A percentile compares a stretch with the other conserved stretches of the same genome.
These are phyloP conservation scores for Drosophila rufa DNA, from an alignment of 1,140 invertebrate genomes.

Conservation along the genomic window DNA sequence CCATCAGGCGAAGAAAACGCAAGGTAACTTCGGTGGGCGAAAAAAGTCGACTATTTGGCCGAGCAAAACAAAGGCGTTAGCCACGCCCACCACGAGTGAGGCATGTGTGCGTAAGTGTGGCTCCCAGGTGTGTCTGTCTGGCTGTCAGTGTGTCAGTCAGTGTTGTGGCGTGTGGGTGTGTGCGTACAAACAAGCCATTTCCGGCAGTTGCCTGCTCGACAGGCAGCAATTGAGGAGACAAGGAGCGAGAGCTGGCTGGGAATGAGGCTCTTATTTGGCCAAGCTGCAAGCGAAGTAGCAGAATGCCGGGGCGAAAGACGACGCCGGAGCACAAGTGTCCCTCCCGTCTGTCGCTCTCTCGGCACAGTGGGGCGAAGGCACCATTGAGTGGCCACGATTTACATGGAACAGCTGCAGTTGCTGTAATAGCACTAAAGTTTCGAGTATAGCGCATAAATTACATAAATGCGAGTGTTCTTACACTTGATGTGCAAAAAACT, in stretches of 20 bases:
- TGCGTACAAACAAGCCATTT: constrained; percentile 40
- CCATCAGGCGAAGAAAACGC: background rate
- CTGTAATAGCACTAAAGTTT: constrained; percentile 7
- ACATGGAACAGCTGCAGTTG: background rate
- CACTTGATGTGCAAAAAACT: background rate
- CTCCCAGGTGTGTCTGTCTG: constrained; percentile 34
- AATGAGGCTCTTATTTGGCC: constrained; percentile 10
- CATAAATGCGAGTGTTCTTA: background rate
- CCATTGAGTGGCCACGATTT: constrained; percentile 4
- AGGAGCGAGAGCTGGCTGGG: background rate
- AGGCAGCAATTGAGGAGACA: background rate
- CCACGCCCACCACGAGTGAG: constrained; percentile 14
- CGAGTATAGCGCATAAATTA: constrained; percentile 3
- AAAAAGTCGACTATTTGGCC: constrained; percentile 4
- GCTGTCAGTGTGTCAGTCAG: background rate
- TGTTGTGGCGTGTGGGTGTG: constrained; percentile 1
- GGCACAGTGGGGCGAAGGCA: constrained; percentile 21
- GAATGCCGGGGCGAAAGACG: constrained; percentile 13
- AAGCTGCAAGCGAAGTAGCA: constrained; percentile 15
- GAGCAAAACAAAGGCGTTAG: constrained; percentile 7
- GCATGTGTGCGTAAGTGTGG: constrained; percentile 16
- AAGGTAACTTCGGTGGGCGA: background rate
- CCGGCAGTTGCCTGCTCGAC: constrained; percentile 26
- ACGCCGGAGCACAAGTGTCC: constrained; percentile 20
- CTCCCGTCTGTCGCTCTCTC: constrained; percentile 2